These are phyloP conservation scores for Perithous albicinctus DNA, from an alignment of 2,888 invertebrate genomes.

Conservation along the genomic window DNA sequence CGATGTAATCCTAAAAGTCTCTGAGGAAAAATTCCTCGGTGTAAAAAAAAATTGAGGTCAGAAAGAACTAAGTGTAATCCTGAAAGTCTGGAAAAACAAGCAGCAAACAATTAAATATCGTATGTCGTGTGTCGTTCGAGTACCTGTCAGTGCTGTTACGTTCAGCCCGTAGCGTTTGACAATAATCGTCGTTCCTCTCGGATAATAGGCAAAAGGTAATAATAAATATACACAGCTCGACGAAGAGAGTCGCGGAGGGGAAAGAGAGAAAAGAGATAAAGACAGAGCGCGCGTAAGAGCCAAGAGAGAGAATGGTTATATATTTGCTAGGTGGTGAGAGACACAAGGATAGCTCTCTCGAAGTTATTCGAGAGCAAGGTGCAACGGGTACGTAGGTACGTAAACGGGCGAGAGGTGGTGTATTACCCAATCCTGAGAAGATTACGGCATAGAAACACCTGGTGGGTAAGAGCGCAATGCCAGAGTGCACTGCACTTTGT, in stretches of 20 bases:
- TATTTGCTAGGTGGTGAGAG: constrained; percentile 30
- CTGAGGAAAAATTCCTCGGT: too few relatives aligned
- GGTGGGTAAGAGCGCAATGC: constrained; percentile 83
- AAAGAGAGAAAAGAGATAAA: constrained; percentile 13
- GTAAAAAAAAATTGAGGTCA: background rate
- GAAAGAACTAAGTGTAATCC: too few relatives aligned
- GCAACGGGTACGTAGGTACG: constrained; percentile 75
- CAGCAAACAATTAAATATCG: background rate
- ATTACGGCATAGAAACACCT: constrained; percentile 84
- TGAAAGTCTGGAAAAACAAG: background rate
- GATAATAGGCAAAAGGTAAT: constrained; percentile 19
- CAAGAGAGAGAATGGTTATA: constrained; percentile 46
- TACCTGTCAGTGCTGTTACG: constrained; percentile 40
- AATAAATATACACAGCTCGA: constrained; percentile 37
- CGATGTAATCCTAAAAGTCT: too few relatives aligned
- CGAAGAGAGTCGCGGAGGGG: constrained; percentile 37
- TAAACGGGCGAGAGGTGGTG: constrained; percentile 68
- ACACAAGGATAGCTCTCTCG: constrained; percentile 22
- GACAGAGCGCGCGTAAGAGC: background rate
- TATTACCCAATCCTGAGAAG: constrained; percentile 83
- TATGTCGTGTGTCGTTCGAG: background rate
- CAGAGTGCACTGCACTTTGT: constrained; percentile 85
- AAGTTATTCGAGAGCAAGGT: constrained; percentile 73
- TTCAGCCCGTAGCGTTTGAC: constrained; percentile 33
- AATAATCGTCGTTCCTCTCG: constrained; percentile 19